A percentile compares a stretch with the other conserved stretches of the same genome.
Conservation (phyloP, 2,888 invertebrate genomes). For the Microctonus brassicae region DNA sequence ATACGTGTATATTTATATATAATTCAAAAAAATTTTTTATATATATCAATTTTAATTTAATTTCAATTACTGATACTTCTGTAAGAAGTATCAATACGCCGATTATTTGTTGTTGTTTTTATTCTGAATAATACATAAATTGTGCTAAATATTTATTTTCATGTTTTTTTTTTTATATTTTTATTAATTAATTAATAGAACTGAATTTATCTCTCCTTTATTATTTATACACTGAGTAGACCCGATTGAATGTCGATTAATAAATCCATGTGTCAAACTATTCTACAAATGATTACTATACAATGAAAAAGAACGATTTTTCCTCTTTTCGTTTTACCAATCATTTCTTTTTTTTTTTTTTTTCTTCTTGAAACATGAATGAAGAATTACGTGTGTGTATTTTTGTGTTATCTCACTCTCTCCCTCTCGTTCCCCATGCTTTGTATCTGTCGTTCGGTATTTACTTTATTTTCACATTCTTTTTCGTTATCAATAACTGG, state of each 20-base stretch:
- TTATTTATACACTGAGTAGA: slow-evolving; percentile 64
- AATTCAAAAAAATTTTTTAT: neutral
- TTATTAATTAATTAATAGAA: slow-evolving; percentile 45
- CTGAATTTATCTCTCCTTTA: slow-evolving; percentile 6
- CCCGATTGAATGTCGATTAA: slow-evolving; percentile 63
- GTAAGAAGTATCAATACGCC: neutral
- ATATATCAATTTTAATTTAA: neutral
- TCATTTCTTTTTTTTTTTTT: neutral
- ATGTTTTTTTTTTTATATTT: slow-evolving; percentile 49
- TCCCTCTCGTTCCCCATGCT: slow-evolving; percentile 44
- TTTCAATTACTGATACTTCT: slow-evolving; percentile 14
- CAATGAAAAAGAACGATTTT: slow-evolving; percentile 66
- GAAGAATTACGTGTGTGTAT: slow-evolving; percentile 38
- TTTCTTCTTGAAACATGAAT: neutral
- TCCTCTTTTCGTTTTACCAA: slow-evolving; percentile 2
- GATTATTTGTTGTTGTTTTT: slow-evolving; percentile 13
- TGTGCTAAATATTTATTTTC: slow-evolving; percentile 63
- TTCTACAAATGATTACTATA: slow-evolving; percentile 68
- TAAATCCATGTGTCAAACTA: slow-evolving; percentile 66
- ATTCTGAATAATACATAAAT: slow-evolving; percentile 50
- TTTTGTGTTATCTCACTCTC: slow-evolving; percentile 23
- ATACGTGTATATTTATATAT: neutral
- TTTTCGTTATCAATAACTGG: slow-evolving; percentile 29
- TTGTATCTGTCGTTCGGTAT: slow-evolving; percentile 54
- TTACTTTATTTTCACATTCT: slow-evolving; percentile 31